Evolutionary conservation across 2,888 invertebrate species (phyloP), one percentile per base, ranked within the genome.

Genomic region (Willowsia nigromaculata): DNA sequence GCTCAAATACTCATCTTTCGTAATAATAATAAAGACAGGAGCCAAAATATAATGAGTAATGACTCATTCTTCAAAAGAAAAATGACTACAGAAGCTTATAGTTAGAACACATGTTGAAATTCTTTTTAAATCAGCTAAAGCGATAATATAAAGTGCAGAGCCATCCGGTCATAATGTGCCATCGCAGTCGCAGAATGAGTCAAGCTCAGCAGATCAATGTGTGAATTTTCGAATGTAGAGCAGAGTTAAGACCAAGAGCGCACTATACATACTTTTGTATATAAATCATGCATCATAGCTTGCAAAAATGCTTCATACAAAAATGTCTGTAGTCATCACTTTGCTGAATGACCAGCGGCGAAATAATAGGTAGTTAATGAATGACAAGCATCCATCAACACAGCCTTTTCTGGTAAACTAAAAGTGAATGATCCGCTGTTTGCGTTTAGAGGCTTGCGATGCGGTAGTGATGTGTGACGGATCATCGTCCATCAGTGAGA

Each of bases 351-450:
- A 71, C 71, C 71, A 71, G 5, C 22, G 71, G 43, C 59, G 5
- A 65, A 33, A 40, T 3, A 0, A 18, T 68, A 40, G 40, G 18
- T 18, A 40, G n/a, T n/a, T n/a, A 65, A 43, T 43, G 43, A 71
- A 71, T 71, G 71, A 71, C 71, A 71, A n/a, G 71, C 71, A 71
- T 71, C 43, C 3, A 43, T 71, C 71, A 71, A 65, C 53, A 6
- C 40, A 40, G 6, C 25, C 15, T 40, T 71, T 25, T 43, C n/a
- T 27, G 22, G 37, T 7, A 68, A 40, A 11, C 68, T 40, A 27
- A 40, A 25, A 65, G n/a, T 65, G 65, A 37, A 33, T 65, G 59
- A 11, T 30, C 11, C 25, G 62, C 37, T 37, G 37, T 5, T 65
- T 22, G 22, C n/a, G n/a, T n/a, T n/a, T n/a, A n/a, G n/a, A n/a